A percentile compares a stretch with the other conserved stretches of the same genome.
Evolutionary conservation across 1,140 invertebrate genomes (phyloP).

Genomic region (Mactra quadrangularis): DNA sequence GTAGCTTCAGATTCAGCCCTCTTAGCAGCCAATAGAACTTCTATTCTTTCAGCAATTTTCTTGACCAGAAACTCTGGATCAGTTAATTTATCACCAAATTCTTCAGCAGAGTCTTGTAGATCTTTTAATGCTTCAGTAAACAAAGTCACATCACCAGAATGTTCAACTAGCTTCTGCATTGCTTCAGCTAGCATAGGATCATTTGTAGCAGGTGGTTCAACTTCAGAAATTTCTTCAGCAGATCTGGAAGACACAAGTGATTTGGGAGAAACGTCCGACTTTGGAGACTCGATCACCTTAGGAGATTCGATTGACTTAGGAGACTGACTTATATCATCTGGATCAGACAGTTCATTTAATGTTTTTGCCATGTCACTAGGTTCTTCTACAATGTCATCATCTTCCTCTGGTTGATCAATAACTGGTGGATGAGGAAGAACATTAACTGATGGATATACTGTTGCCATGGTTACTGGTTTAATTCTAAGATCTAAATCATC

Average conservation of each 20-base stretch:
- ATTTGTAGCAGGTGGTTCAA: constrained; percentile 4
- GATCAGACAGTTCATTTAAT: constrained; percentile 57
- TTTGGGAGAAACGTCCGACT: too few relatives aligned
- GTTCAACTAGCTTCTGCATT: constrained; percentile 57
- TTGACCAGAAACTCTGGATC: constrained; percentile 58
- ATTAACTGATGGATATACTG: too few relatives aligned
- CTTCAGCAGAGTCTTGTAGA: constrained; percentile 50
- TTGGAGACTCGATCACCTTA: too few relatives aligned
- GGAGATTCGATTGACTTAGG: constrained; percentile 26
- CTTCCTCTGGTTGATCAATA: not conserved
- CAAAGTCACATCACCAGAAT: constrained; percentile 49
- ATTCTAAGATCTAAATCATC: too few relatives aligned
- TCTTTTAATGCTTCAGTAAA: constrained; percentile 55
- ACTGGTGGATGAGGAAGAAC: too few relatives aligned
- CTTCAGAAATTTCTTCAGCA: constrained; percentile 7
- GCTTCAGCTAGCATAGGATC: constrained; percentile 41
- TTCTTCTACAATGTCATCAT: constrained; percentile 46
- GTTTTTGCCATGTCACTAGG: constrained; percentile 53
- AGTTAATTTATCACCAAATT: constrained; percentile 45
- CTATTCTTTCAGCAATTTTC: constrained; percentile 59
- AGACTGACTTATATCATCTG: constrained; percentile 53
- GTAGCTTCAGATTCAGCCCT: not conserved
- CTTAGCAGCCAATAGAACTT: constrained; percentile 18
- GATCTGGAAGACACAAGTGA: constrained; percentile 38
- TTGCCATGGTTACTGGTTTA: too few relatives aligned